Base-by-base conservation (phyloP, 1,140 invertebrate genomes). In the Rhopalosiphum maidis region DNA sequence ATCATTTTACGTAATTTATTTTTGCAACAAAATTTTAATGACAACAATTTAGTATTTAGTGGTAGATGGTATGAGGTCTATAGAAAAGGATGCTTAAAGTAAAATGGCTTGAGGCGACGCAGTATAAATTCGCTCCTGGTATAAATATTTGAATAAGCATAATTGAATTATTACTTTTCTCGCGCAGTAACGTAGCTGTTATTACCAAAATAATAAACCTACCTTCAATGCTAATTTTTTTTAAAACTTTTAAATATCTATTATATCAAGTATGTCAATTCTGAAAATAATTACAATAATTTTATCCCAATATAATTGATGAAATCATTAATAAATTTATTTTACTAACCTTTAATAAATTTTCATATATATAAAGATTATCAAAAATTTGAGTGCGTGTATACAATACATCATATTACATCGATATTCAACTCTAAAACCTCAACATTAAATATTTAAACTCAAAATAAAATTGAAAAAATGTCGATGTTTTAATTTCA, bases 401-500 rank as follows among this genome's bases (percentile, higher is more conserved):
- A 60, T 25, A 30, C 9, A 60, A 30, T 11, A 8, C 25, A 30
- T 60, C 8, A 11, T 30, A 60, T 30, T 60, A 8, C 9, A 9
- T 7, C 37, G 5, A 8, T 41, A 41, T 41, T 23, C 83, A 43
- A 25, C 41, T 9, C 41, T 85, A 43, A 83, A 85, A 23, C 9
- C 2, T 85, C 8, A 85, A 3, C 41, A 41, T 83, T 83, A 43
- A 22, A 85, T 41, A 4, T 6, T 85, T 85, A 85, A 22, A 85
- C 23, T 25, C 2, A 23, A 41, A 85, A 11, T 2, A 25, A 37
- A 87, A 87, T 48, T 35, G 21, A 48, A 48, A 87, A 6, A n/a
- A 0, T 86, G 0, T 0, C 3, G 35, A 1, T 1, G 5, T 7
- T 18, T 48, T 48, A 25, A 23, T 35, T 6, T n/a, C 2, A n/a